Evolutionary conservation across 2,888 invertebrate genomes (phyloP), one percentile per base, ranked within the genome.

Genomic region (Tipula lateralis): DNA sequence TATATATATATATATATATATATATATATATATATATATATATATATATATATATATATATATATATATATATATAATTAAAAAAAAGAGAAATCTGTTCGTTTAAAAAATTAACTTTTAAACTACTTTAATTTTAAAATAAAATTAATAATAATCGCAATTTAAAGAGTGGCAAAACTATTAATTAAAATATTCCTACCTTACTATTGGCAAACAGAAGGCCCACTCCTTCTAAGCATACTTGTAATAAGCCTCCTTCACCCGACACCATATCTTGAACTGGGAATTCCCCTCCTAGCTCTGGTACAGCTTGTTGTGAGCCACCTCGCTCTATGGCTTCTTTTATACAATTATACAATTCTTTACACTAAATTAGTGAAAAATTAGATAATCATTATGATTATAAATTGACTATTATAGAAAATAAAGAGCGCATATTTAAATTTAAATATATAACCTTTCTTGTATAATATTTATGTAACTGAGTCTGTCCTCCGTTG

Each of bases 151-250:
- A 85, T 84, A 83, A 85, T 83, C 86, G 84, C 86, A 86, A 86
- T 86, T 87, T 13, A n/a, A 44, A 44, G 16, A 44, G 44, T 0
- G 3, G 16, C 19, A 44, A 44, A 44, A 44, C n/a, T 24, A 66
- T 24, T 24, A 9, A 86, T 86, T 66, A 86, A 85, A 84, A 85
- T 86, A 89, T 90, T 88, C 91, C 91, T 95, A 99, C 99, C 98
- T 99, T 99, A 95, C 98, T 98, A 91, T 98, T 98, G 88, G 98
- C 98, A 92, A 99, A 99, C 88, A 99, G 95, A 87, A 99, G 94
- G 88, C 98, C 98, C 88, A 99, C 98, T 89, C 99, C 99, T 91
- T 99, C 99, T 94, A 99, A 97, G 93, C 99, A 99, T 90, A 99
- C 99, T 93, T 97, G 97, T 88, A 99, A 94, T 85, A 99, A 93